Evolutionary conservation across 2,888 invertebrate genomes (phyloP).

Genomic region (Diaprepes abbreviatus): DNA sequence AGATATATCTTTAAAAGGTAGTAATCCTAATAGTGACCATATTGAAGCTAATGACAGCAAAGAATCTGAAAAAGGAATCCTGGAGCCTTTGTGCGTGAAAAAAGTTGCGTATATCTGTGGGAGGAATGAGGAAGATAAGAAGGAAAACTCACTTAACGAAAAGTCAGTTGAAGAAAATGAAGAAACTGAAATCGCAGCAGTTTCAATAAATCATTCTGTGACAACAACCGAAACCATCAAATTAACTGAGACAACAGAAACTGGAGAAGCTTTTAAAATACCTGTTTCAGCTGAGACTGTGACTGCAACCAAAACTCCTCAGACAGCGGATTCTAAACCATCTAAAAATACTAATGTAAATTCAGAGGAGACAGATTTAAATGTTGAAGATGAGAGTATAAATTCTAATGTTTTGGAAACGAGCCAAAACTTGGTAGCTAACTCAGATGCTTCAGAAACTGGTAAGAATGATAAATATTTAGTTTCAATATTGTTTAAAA

Average conservation of each 20-base stretch:
- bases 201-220: neutral
- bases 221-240: neutral
- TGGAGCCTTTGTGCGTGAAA: conserved; percentile 53
- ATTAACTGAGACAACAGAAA: neutral
- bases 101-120: conserved; percentile 54
- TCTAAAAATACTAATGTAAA: neutral
- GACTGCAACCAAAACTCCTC: neutral
- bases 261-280: neutral
- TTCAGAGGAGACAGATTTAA: neutral
- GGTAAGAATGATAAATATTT: neutral
- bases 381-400: neutral
- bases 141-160: neutral
- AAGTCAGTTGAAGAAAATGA: conserved; percentile 4
- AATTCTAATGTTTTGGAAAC: neutral
- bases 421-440: neutral
- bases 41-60: conserved; percentile 2
- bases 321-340: neutral
- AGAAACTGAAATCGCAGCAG: conserved; percentile 1
- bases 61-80: conserved; percentile 33
- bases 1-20: conserved; percentile 6
- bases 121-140: conserved; percentile 19
- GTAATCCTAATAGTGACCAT: neutral
- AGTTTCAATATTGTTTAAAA: too few relatives aligned
- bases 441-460: neutral
- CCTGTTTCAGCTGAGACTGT: neutral